Conservation (phyloP, 2,888 invertebrate species). For the Drosophila meridiana region DNA sequence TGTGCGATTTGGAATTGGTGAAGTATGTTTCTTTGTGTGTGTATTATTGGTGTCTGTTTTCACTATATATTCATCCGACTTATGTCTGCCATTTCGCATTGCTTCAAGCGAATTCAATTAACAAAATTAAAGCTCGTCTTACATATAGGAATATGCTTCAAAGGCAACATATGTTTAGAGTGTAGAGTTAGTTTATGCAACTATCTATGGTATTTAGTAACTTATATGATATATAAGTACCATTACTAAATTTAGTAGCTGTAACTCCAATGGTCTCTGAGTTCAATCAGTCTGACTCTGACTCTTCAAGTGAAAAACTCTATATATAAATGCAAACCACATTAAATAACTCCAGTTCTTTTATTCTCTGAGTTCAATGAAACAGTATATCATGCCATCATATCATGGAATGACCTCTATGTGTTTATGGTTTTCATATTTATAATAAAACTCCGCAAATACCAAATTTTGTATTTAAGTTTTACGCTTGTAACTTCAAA, state of each 20-base stretch:
- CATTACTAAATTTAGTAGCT: neutral
- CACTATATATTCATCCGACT: slow-evolving; percentile 22
- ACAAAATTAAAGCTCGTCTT: slow-evolving; percentile 41
- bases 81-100: slow-evolving; percentile 31
- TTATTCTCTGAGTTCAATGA: neutral
- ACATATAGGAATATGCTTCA: neutral
- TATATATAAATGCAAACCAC: neutral
- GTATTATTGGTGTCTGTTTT: slow-evolving; percentile 37
- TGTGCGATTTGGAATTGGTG: slow-evolving; percentile 34
- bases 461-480: neutral
- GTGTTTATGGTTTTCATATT: neutral
- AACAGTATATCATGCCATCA: neutral
- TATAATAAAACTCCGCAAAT: neutral
- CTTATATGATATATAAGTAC: neutral
- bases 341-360: neutral
- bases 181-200: neutral
- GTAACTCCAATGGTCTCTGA: neutral
- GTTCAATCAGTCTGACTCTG: neutral
- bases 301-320: neutral
- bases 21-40: slow-evolving; percentile 48
- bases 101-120: slow-evolving; percentile 52
- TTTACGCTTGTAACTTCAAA: neutral
- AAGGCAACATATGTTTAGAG: neutral
- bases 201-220: neutral
- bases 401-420: neutral